Percentiles rank a stretch among this genome's conserved stretches.
Conservation (phyloP, 1,140 invertebrate genomes). For the Cyclargus thomasi region DNA sequence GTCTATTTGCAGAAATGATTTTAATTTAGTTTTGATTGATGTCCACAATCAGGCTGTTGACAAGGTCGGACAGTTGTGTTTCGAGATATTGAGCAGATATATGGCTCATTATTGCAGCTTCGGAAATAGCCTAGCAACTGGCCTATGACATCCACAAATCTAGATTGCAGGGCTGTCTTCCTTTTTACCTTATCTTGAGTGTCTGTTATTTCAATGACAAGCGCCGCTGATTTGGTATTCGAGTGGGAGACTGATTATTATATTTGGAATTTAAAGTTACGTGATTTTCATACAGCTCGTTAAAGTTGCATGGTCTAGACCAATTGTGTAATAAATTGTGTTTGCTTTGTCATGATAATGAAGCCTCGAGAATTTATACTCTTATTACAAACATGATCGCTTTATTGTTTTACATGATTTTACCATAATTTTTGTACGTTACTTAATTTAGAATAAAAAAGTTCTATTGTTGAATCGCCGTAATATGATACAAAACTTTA, state of each 20-base stretch:
- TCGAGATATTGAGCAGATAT: conserved; percentile 40
- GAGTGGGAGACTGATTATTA: conserved; percentile 6
- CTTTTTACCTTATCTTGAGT: conserved; percentile 34
- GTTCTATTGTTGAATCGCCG: no score
- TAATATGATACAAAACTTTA: no score
- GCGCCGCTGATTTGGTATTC: conserved; percentile 6
- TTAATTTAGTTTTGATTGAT: conserved; percentile 55
- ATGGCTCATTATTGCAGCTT: conserved; percentile 55
- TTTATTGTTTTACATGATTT: no score
- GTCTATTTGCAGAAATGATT: conserved; percentile 40
- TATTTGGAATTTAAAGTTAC: neutral
- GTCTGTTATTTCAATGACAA: conserved; percentile 25
- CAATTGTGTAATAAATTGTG: no score
- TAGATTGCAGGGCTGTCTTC: conserved; percentile 33
- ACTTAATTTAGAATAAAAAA: no score
- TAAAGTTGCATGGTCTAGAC: no score
- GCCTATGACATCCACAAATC: conserved; percentile 42
- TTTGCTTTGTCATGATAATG: no score
- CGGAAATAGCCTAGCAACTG: conserved; percentile 47
- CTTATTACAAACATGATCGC: no score
- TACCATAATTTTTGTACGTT: no score
- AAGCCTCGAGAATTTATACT: no score
- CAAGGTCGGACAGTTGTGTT: conserved; percentile 62
- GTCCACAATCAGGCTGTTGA: conserved; percentile 48
- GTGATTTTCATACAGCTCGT: neutral